Percentiles rank a stretch among this genome's conserved stretches.
These are phyloP conservation scores for Pipistrellus pygmaeus DNA, from an alignment of 2,797 vertebrate species.

Conservation along the genomic window DNA sequence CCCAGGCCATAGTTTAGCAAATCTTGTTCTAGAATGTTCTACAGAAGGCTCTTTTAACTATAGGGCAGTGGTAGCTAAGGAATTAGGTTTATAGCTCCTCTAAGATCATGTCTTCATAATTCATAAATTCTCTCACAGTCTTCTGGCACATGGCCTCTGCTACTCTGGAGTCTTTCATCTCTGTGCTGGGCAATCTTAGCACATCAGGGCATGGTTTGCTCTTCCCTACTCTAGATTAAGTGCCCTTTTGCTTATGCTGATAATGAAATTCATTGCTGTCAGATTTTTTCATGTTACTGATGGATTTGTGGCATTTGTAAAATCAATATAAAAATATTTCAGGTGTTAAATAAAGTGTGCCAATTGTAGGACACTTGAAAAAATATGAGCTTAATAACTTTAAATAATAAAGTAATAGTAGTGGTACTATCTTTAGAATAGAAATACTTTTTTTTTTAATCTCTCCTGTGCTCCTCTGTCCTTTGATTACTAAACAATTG, in stretches of 20 bases:
- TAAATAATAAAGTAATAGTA: constrained; percentile 29
- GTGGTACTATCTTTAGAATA: background rate
- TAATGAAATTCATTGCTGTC: background rate
- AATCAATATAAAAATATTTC: constrained; percentile 36
- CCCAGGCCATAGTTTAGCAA: background rate
- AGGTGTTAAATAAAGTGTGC: background rate
- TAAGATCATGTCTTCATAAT: background rate
- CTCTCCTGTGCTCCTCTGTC: background rate
- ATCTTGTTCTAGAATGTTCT: background rate
- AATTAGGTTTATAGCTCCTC: background rate
- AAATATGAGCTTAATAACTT: constrained; percentile 4
- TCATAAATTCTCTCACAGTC: background rate
- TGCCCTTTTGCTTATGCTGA: background rate
- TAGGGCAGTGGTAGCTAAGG: background rate
- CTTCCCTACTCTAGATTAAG: background rate
- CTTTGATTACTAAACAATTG: constrained; percentile 7
- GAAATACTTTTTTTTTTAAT: background rate
- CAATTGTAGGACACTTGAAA: constrained; percentile 2
- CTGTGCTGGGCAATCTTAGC: background rate
- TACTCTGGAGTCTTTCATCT: background rate
- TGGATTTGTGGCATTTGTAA: background rate
- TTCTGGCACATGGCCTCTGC: background rate
- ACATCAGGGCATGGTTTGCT: background rate
- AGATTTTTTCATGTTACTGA: background rate
- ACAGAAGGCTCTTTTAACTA: background rate